phyloP scores from a whole-genome alignment of 1,140 invertebrate species.

The Pseudomyrmex concolor region DNA sequence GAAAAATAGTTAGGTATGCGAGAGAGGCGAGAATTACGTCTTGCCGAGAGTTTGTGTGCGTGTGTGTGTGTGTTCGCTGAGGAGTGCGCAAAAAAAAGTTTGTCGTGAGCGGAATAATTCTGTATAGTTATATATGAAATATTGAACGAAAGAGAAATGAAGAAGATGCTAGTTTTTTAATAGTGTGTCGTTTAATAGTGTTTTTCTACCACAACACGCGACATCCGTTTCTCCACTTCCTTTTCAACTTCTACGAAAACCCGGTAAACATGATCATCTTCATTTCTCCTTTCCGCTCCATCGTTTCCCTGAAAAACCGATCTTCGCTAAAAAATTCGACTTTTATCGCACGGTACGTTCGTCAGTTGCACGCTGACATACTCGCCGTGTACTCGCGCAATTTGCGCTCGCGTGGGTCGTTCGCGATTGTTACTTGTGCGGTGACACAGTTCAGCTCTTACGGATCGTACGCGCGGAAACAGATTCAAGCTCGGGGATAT shows the following conservation, averaged over 20 bases:
- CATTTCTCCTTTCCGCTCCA: constrained; percentile 5
- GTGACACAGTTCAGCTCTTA: background rate
- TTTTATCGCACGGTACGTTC: constrained; percentile 37
- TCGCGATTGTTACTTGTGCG: background rate
- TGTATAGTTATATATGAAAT: constrained; percentile 60
- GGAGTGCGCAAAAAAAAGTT: constrained; percentile 44
- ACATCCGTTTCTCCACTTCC: background rate
- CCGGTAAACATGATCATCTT: background rate
- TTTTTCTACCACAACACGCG: constrained; percentile 49
- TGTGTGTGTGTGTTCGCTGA: background rate
- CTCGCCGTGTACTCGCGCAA: constrained; percentile 45
- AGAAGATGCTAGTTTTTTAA: constrained; percentile 70
- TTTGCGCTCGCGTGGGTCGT: background rate
- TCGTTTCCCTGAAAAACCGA: background rate
- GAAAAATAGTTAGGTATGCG: background rate
- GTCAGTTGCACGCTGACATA: constrained; percentile 56
- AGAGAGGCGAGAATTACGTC: background rate
- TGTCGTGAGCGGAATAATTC: constrained; percentile 36
- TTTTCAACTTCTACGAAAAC: background rate
- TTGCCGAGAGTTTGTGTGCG: background rate
- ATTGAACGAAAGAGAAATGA: constrained; percentile 46
- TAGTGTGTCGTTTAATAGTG: constrained; percentile 54
- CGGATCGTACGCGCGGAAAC: background rate
- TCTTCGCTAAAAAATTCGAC: background rate
- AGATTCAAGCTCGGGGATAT: constrained; percentile 16